Evolutionary conservation across 23 tunicate genomes (phyloP).

Genomic region (Styela clava): DNA sequence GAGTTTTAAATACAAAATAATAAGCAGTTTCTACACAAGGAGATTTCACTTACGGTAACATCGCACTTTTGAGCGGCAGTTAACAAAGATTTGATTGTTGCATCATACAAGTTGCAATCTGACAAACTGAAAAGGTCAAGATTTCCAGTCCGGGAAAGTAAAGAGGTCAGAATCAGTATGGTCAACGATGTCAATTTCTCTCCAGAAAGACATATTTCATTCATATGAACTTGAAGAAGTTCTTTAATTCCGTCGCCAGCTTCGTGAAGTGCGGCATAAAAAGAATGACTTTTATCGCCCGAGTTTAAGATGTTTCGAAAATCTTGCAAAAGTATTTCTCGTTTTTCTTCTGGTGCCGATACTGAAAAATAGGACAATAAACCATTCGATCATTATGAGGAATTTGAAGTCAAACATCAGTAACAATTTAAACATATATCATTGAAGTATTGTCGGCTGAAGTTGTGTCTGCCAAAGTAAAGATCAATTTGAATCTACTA

Average conservation of each 20-base stretch:
- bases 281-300: neutral
- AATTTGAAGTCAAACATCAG: too few species aligned
- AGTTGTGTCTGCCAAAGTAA: too few species aligned
- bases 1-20: too few species aligned
- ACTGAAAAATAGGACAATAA: conserved; percentile 1
- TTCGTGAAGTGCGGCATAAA: conserved; percentile 2
- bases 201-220: neutral
- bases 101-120: neutral
- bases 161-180: neutral
- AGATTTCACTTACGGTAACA: neutral
- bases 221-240: neutral
- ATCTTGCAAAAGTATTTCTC: neutral
- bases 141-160: neutral
- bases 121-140: neutral
- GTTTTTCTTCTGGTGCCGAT: conserved; percentile 9
- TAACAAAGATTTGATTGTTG: neutral
- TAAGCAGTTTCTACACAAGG: too few species aligned
- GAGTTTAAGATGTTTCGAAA: neutral
- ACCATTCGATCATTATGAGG: too few species aligned
- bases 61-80: neutral
- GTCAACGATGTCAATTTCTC: conserved; percentile 14
- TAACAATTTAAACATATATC: too few species aligned
- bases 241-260: conserved; percentile 9
- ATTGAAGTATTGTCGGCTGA: too few species aligned
- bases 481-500: too few species aligned